Evolutionary conservation across 2,113 vertebrate species (phyloP).

Genomic region (Scalopus aquaticus): DNA sequence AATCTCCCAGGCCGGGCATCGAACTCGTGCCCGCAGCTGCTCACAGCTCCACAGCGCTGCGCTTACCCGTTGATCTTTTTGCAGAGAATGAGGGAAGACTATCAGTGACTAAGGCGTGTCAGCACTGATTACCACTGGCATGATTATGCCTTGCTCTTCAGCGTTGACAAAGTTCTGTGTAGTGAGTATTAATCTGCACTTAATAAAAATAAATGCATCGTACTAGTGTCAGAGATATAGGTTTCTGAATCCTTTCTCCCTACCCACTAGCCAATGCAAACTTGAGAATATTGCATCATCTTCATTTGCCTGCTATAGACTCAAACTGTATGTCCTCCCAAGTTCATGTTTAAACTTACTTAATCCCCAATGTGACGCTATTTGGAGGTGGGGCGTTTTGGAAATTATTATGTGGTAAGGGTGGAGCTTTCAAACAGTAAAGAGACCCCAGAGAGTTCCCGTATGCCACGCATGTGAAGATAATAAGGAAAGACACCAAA

Average conservation of each 20-base stretch:
- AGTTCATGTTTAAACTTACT: not conserved
- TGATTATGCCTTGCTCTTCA: not conserved
- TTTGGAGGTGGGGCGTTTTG: not conserved
- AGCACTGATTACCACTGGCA: not conserved
- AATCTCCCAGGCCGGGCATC: too few relatives aligned
- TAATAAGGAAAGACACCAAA: not conserved
- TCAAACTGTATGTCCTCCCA: not conserved
- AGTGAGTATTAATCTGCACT: not conserved
- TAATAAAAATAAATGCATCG: not conserved
- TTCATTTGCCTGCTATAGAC: not conserved
- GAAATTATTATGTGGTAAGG: not conserved
- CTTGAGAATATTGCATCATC: not conserved
- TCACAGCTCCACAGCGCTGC: too few relatives aligned
- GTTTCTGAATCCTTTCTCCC: not conserved
- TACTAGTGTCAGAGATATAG: not conserved
- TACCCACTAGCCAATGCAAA: not conserved
- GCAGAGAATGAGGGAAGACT: too few relatives aligned
- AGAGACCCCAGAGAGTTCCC: not conserved
- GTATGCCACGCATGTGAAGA: not conserved
- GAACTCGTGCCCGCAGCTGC: too few relatives aligned
- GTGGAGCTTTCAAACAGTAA: not conserved
- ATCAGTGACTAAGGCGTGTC: too few relatives aligned
- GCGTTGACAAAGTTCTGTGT: not conserved
- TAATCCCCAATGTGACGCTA: not conserved
- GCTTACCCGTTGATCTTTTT: too few relatives aligned